Conservation (phyloP, 1,140 invertebrate genomes). For the Paralvinella palmiformis region DNA sequence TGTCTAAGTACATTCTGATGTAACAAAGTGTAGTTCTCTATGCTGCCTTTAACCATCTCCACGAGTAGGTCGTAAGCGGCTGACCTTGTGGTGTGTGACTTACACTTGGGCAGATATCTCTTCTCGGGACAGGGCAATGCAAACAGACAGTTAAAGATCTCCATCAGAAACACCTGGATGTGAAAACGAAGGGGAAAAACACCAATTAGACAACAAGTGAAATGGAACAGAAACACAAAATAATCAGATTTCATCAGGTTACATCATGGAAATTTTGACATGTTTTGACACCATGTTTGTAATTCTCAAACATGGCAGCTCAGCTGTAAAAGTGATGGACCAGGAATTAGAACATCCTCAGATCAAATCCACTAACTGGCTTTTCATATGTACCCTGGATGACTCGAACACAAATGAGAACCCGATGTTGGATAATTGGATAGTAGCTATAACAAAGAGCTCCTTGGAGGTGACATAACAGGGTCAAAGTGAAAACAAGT, state of each 20-base stretch:
- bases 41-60: conserved; percentile 74
- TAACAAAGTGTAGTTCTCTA: conserved; percentile 78
- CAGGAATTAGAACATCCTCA: too few species aligned
- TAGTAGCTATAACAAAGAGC: too few species aligned
- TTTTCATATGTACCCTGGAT: too few species aligned
- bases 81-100: conserved; percentile 77
- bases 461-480: too few species aligned
- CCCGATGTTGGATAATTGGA: too few species aligned
- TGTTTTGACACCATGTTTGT: too few species aligned
- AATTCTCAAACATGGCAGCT: too few species aligned
- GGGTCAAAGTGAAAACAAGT: too few species aligned
- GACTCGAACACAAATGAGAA: too few species aligned
- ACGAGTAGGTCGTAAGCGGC: conserved; percentile 84
- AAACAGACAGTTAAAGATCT: conserved; percentile 83
- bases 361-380: too few species aligned
- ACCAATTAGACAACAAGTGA: background rate
- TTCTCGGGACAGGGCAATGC: conserved; percentile 77
- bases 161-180: conserved; percentile 47
- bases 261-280: too few species aligned
- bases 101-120: conserved; percentile 84
- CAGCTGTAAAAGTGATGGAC: too few species aligned
- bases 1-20: conserved; percentile 76
- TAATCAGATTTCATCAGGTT: background rate
- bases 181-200: background rate
- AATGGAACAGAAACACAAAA: background rate